phyloP scores from a whole-genome alignment of 2,797 vertebrate species.

The Tolypeutes matacus region DNA sequence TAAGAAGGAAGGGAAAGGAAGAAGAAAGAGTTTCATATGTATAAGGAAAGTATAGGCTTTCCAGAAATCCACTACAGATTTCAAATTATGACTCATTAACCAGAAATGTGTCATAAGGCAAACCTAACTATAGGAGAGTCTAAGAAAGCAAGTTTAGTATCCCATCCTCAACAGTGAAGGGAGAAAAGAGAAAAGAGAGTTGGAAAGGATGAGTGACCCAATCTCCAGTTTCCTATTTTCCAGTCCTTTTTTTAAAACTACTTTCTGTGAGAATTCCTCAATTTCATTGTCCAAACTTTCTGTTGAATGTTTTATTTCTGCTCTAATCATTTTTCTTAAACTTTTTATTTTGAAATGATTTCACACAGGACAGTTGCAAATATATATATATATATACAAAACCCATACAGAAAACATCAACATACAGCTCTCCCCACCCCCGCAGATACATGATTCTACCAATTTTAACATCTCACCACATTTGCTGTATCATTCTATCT shows the following conservation, averaged over 20 bases:
- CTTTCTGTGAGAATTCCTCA: neutral
- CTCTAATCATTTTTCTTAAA: neutral
- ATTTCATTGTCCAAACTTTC: neutral
- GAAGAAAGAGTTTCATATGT: neutral
- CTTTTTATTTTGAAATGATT: too few relatives aligned
- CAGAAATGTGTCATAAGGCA: slow-evolving; percentile 17
- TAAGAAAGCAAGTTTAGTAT: slow-evolving; percentile 8
- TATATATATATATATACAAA: too few relatives aligned
- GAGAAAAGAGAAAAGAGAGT: neutral
- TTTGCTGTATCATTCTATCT: too few relatives aligned
- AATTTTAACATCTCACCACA: too few relatives aligned
- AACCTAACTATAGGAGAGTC: neutral
- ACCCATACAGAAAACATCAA: too few relatives aligned
- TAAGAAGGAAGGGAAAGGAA: neutral
- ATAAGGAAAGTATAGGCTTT: neutral
- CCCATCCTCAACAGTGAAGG: neutral
- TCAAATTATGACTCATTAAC: neutral
- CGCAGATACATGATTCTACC: too few relatives aligned
- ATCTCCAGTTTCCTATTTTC: neutral
- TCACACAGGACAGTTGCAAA: too few relatives aligned
- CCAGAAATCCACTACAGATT: neutral
- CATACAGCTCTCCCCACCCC: too few relatives aligned
- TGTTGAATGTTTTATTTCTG: slow-evolving; percentile 6
- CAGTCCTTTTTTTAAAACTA: neutral
- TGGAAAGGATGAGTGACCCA: neutral